Evolutionary conservation across 2,888 invertebrate species (phyloP).

Genomic region (Anaspis maculata): DNA sequence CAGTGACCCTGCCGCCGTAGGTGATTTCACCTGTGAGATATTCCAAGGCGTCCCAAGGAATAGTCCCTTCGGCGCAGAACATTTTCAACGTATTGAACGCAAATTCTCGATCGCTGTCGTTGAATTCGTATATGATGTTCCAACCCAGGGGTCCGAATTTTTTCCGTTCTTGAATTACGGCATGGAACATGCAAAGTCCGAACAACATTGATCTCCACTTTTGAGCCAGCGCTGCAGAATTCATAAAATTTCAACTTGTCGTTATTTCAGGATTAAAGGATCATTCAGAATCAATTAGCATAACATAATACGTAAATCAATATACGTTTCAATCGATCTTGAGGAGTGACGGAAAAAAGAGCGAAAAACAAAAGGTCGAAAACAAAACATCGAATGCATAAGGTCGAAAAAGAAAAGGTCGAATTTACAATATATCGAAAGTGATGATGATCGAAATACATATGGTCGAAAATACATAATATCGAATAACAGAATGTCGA

Average conservation of each 20-base stretch:
- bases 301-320: too few species aligned
- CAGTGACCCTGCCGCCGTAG: slow-evolving; percentile 90
- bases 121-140: slow-evolving; percentile 92
- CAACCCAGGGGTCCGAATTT: slow-evolving; percentile 89
- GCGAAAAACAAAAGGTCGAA: too few species aligned
- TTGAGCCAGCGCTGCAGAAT: slow-evolving; percentile 47
- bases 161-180: slow-evolving; percentile 82
- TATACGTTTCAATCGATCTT: too few species aligned
- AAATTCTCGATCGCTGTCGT: slow-evolving; percentile 85
- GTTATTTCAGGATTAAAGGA: neutral
- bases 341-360: too few species aligned
- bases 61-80: slow-evolving; percentile 59
- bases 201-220: slow-evolving; percentile 71
- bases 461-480: too few species aligned
- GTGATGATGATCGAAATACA: too few species aligned
- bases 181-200: slow-evolving; percentile 87
- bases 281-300: too few species aligned
- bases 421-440: too few species aligned
- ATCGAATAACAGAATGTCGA: too few species aligned
- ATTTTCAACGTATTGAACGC: slow-evolving; percentile 79
- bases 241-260: neutral
- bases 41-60: slow-evolving; percentile 85
- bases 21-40: slow-evolving; percentile 89
- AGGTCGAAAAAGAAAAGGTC: too few species aligned
- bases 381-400: too few species aligned